Conservation (phyloP, 2,113 vertebrate genomes). For the Scomber scombrus region DNA sequence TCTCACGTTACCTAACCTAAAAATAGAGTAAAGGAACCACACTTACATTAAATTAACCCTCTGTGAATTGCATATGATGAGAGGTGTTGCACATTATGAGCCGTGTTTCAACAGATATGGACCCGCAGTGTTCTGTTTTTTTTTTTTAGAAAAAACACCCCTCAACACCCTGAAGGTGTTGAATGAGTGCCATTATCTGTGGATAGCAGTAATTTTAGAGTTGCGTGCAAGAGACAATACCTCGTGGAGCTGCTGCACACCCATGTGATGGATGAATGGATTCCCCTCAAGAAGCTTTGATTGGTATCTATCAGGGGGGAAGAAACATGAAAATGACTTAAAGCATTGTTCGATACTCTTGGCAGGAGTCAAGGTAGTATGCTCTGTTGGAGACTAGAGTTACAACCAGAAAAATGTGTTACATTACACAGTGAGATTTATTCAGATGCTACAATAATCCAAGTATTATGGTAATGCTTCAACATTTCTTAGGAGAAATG, state of each 20-base stretch:
- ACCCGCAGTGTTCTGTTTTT: background rate
- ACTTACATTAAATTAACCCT: conserved; percentile 32
- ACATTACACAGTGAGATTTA: conserved; percentile 31
- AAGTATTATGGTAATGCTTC: conserved; percentile 30
- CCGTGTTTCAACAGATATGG: conserved; percentile 33
- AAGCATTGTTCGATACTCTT: conserved; percentile 62
- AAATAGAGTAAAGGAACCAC: background rate
- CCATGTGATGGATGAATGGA: conserved; percentile 51
- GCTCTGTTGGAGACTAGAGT: conserved; percentile 39
- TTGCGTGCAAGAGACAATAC: conserved; percentile 72
- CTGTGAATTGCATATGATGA: conserved; percentile 52
- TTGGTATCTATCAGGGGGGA: conserved; percentile 54
- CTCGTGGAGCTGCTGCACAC: conserved; percentile 47
- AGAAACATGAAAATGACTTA: conserved; percentile 53
- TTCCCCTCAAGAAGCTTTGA: conserved; percentile 67
- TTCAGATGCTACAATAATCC: conserved; percentile 42
- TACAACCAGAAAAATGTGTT: conserved; percentile 35
- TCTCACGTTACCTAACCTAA: background rate
- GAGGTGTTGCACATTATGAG: conserved; percentile 48
- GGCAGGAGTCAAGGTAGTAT: conserved; percentile 37
- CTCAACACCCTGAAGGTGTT: conserved; percentile 59
- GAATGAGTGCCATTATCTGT: conserved; percentile 43
- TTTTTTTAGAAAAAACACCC: conserved; percentile 49
- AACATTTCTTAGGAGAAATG: conserved; percentile 41
- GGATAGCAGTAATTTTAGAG: conserved; percentile 64